These are phyloP conservation scores for Phymorhynchus buccinoides DNA, from an alignment of 1,140 invertebrate genomes.

Conservation along the genomic window DNA sequence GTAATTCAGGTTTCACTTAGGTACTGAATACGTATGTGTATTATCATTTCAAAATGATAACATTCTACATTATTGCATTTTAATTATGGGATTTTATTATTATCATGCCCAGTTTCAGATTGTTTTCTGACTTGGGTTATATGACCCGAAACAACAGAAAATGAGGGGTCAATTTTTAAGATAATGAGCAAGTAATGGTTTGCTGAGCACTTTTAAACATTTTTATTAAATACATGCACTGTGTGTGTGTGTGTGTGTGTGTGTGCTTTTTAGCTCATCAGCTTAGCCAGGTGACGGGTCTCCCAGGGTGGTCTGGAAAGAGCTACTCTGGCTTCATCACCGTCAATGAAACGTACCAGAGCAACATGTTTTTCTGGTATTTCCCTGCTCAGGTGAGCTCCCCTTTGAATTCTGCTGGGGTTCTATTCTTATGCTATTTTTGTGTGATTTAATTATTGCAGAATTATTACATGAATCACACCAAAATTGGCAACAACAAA, in stretches of 20 bases:
- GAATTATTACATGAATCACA: no score
- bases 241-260: slow-evolving; percentile 24
- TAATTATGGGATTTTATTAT: no score
- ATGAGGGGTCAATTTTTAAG: not conserved
- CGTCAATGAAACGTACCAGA: slow-evolving; percentile 83
- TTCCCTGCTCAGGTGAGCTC: slow-evolving; percentile 81
- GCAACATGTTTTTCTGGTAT: slow-evolving; percentile 92
- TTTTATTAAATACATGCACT: not conserved
- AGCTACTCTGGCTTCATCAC: slow-evolving; percentile 82
- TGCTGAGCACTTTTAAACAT: no score
- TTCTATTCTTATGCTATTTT: not conserved
- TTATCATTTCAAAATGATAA: no score
- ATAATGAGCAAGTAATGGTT: not conserved
- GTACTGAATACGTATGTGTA: no score
- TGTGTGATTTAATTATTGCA: no score
- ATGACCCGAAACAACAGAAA: no score
- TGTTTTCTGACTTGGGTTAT: no score
- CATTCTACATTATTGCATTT: no score
- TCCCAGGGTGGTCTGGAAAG: slow-evolving; percentile 53
- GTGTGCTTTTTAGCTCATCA: slow-evolving; percentile 55
- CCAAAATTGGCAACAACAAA: no score
- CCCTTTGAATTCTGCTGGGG: not conserved
- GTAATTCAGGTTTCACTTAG: no score
- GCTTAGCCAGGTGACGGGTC: slow-evolving; percentile 55
- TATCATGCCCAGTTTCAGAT: no score